These are phyloP conservation scores for Varecia variegata DNA, from an alignment of 2,797 vertebrate species.

Conservation along the genomic window DNA sequence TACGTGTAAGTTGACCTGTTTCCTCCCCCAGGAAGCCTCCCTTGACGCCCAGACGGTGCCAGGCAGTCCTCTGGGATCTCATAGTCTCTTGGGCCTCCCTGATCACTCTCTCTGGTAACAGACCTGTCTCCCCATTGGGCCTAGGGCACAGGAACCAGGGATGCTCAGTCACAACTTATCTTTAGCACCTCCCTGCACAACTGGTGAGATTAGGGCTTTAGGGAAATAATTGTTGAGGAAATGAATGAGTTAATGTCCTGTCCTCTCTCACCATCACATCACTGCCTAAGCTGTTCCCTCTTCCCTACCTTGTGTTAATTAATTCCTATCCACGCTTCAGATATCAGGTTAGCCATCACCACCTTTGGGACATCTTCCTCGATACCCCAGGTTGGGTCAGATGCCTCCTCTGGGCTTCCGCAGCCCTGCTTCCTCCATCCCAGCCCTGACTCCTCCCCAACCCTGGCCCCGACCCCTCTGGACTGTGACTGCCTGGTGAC, in stretches of 20 bases:
- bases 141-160: background rate
- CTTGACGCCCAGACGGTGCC: background rate
- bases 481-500: background rate
- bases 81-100: background rate
- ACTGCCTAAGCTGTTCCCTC: background rate
- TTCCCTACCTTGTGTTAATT: background rate
- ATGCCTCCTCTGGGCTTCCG: background rate
- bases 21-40: background rate
- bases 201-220: background rate
- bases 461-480: background rate
- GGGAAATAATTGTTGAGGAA: background rate
- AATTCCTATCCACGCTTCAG: background rate
- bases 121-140: background rate
- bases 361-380: background rate
- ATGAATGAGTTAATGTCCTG: background rate
- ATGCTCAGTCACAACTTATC: background rate
- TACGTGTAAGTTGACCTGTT: background rate
- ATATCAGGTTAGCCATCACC: background rate
- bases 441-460: background rate
- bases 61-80: background rate
- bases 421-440: background rate
- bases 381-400: background rate
- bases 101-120: background rate
- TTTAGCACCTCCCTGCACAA: background rate
- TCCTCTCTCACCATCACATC: too few relatives aligned